Base-by-base conservation (phyloP, 2,888 invertebrate species). In the Argyresthia albistria region DNA sequence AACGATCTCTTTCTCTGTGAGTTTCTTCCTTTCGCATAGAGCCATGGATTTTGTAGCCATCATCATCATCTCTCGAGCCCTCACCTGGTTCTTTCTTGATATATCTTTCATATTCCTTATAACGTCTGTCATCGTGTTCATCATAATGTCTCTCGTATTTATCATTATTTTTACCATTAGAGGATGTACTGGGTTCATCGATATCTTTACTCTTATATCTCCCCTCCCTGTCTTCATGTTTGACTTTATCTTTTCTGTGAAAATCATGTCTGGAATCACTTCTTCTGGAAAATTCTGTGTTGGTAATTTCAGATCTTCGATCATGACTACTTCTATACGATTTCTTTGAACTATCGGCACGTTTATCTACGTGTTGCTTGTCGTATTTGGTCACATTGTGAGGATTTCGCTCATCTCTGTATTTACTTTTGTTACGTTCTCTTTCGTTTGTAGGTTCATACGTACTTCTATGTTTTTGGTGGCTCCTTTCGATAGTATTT, bases 231-330 rank as follows among this genome's bases (percentile, higher is more conserved):
- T 46, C 46, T 14, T 46, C 46, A 10, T 46, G 10, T 15, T 14
- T 16, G 15, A n/a, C 8, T 14, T 35, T 51, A 43, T 51, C 49
- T 35, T 47, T 49, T 46, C 12, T 25, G 45, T 7, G 48, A 51
- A 42, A 54, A 25, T 43, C 42, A 39, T 55, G 37, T 15, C 50
- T 42, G 12, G 54, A 48, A 25, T 46, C 39, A 12, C 37, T 43
- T 14, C 50, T 39, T 45, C 46, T 51, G 35, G 51, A 46, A 9
- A 4, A 2, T 25, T 25, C 3, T 25, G 25, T 4, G 2, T 4
- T 25, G 25, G 25, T 25, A 25, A 6, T 25, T 25, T 25, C 3
- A 25, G 2, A 25, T 25, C 25, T 25, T 25, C 25, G 25, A 25
- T 25, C 25, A 25, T 6, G 25, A 25, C 25, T 25, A 25, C 6